Evolutionary conservation across 2,888 invertebrate species (phyloP).

Genomic region (Aphrophora alni): DNA sequence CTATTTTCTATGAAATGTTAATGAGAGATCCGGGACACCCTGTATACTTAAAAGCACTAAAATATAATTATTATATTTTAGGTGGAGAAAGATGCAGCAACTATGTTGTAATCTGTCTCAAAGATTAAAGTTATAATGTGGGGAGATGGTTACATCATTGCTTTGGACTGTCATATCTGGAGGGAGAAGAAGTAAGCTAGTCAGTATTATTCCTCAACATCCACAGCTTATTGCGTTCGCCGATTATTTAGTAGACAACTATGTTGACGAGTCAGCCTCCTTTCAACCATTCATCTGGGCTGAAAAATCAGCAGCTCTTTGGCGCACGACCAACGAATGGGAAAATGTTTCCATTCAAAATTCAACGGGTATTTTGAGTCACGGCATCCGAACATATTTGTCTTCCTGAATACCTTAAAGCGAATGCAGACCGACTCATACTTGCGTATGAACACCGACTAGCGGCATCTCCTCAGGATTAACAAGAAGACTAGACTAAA

Average conservation of each 20-base stretch:
- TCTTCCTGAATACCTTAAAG: too few relatives aligned
- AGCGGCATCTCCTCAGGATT: conserved; percentile 14
- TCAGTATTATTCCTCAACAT: conserved; percentile 33
- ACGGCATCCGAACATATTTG: conserved; percentile 33
- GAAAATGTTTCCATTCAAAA: conserved; percentile 35
- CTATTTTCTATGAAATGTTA: too few relatives aligned
- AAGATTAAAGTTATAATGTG: conserved; percentile 34
- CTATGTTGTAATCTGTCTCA: conserved; percentile 29
- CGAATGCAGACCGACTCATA: conserved; percentile 18
- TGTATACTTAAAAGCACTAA: too few relatives aligned
- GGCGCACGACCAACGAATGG: conserved; percentile 29
- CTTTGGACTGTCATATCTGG: conserved; percentile 25
- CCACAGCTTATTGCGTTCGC: conserved; percentile 26
- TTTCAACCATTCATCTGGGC: conserved; percentile 33
- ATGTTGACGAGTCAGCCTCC: conserved; percentile 22
- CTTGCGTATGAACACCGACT: conserved; percentile 15
- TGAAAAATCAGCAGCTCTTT: conserved; percentile 28
- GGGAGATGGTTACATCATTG: conserved; percentile 22
- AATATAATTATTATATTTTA: conserved; percentile 23
- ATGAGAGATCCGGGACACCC: too few relatives aligned
- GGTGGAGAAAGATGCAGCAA: conserved; percentile 36
- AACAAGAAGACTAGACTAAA: conserved; percentile 21
- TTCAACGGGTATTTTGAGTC: conserved; percentile 21
- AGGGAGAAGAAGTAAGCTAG: conserved; percentile 31
- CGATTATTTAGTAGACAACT: conserved; percentile 24